These are phyloP conservation scores for Enteromius mattozi DNA, from an alignment of 2,797 vertebrate genomes.

Conservation along the genomic window DNA sequence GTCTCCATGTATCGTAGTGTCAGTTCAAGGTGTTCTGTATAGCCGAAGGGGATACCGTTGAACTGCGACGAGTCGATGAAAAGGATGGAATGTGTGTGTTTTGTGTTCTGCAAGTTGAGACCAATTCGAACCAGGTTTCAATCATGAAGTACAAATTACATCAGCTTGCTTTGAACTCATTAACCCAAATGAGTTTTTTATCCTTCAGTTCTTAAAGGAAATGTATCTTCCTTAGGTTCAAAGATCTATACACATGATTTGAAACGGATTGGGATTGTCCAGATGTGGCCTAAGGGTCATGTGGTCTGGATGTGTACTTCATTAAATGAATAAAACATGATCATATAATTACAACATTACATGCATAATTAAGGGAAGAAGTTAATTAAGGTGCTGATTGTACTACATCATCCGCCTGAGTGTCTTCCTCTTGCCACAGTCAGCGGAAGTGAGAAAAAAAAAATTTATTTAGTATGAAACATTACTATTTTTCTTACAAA, in stretches of 20 bases:
- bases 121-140: slow-evolving; percentile 21
- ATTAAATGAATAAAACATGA: not conserved
- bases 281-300: not conserved
- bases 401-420: no score
- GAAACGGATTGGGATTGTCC: not conserved
- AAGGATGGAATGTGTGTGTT: not conserved
- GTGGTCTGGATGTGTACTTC: not conserved
- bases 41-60: slow-evolving; percentile 7
- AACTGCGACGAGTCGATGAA: slow-evolving; percentile 1
- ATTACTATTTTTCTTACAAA: no score
- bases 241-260: not conserved
- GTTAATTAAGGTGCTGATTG: not conserved
- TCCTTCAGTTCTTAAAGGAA: not conserved
- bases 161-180: slow-evolving; percentile 20
- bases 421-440: no score
- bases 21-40: slow-evolving; percentile 20
- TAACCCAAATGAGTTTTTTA: slow-evolving; percentile 9
- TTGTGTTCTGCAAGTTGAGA: not conserved
- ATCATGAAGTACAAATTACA: slow-evolving; percentile 29
- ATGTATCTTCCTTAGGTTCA: not conserved
- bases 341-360: not conserved
- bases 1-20: slow-evolving; percentile 18
- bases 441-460: no score
- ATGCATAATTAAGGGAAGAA: not conserved
- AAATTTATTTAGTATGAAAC: no score